Percentiles rank a stretch among this genome's conserved stretches.
phyloP scores from a whole-genome alignment of 53 echinoderm and acorn worm species.

The Paelopatides confundens region DNA sequence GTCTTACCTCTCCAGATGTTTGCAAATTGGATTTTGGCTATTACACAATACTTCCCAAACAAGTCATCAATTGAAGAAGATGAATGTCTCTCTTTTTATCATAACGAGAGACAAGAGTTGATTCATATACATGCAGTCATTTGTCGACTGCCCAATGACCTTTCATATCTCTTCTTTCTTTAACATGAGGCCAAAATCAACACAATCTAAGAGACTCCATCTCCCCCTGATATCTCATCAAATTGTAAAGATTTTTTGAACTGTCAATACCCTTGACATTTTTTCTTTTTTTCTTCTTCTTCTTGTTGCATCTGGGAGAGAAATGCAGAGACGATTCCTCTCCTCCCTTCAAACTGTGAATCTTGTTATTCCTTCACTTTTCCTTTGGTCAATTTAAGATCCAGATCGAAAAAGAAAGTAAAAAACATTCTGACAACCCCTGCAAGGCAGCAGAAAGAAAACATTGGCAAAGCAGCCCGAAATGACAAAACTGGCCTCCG shows the following conservation, averaged over 20 bases:
- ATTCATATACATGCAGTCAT: not conserved
- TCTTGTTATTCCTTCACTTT: not conserved
- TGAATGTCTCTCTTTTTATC: no score
- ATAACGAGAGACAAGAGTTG: no score
- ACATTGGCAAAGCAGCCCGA: constrained; percentile 34
- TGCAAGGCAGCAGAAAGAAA: constrained; percentile 23
- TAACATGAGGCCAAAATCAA: not conserved
- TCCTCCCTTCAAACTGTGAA: not conserved
- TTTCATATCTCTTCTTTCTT: not conserved
- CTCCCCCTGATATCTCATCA: constrained; percentile 5
- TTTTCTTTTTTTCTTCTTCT: no score
- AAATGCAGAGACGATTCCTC: not conserved
- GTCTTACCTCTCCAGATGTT: no score
- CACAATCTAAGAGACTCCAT: not conserved
- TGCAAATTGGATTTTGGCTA: no score
- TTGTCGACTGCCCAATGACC: not conserved
- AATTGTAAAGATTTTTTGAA: constrained; percentile 1
- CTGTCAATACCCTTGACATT: constrained; percentile 40
- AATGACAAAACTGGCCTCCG: constrained; percentile 35
- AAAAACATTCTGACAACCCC: constrained; percentile 29
- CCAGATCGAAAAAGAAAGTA: constrained; percentile 35
- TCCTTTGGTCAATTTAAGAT: constrained; percentile 33
- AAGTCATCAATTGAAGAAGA: no score
- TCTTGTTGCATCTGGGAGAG: not conserved
- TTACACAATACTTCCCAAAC: no score